These are phyloP conservation scores for Scaptomyza pallida DNA, from an alignment of 1,140 invertebrate species.

Conservation along the genomic window DNA sequence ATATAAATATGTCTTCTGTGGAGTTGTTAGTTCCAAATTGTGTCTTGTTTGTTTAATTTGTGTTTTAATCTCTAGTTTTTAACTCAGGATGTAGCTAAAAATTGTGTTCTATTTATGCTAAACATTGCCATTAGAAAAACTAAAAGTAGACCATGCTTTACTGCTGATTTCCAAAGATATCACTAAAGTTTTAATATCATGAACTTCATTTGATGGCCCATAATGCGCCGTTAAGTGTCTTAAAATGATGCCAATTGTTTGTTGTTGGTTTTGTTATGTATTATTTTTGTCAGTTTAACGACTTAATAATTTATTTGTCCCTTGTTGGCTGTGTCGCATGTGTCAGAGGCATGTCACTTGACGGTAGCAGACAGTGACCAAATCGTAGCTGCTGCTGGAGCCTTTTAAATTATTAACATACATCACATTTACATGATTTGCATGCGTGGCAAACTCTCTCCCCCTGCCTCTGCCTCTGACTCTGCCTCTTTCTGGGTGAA, in stretches of 20 bases:
- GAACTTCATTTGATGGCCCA: slow-evolving; percentile 1
- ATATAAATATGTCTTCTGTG: slow-evolving; percentile 13
- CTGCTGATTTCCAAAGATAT: no score
- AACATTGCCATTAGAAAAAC: no score
- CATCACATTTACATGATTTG: slow-evolving; percentile 55
- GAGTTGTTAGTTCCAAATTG: not conserved
- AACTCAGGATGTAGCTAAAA: not conserved
- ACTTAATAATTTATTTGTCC: slow-evolving; percentile 75
- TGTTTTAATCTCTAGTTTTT: no score
- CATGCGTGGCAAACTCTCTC: slow-evolving; percentile 61
- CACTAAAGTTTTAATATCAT: no score
- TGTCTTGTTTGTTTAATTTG: no score
- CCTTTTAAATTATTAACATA: slow-evolving; percentile 72
- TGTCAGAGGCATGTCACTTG: slow-evolving; percentile 57
- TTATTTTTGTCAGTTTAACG: slow-evolving; percentile 60
- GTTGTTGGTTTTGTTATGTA: slow-evolving; percentile 5
- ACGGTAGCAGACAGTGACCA: slow-evolving; percentile 10
- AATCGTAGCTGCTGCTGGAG: slow-evolving; percentile 13
- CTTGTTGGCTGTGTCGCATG: slow-evolving; percentile 47
- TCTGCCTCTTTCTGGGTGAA: slow-evolving; percentile 52
- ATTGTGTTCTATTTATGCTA: no score
- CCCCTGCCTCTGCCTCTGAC: no score
- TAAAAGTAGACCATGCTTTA: no score
- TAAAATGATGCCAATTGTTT: slow-evolving; percentile 65
- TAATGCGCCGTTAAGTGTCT: slow-evolving; percentile 48